Percentiles rank a stretch among this genome's conserved stretches.
Evolutionary conservation across 1,140 invertebrate species (phyloP).

Genomic region (Drosophila simulans): DNA sequence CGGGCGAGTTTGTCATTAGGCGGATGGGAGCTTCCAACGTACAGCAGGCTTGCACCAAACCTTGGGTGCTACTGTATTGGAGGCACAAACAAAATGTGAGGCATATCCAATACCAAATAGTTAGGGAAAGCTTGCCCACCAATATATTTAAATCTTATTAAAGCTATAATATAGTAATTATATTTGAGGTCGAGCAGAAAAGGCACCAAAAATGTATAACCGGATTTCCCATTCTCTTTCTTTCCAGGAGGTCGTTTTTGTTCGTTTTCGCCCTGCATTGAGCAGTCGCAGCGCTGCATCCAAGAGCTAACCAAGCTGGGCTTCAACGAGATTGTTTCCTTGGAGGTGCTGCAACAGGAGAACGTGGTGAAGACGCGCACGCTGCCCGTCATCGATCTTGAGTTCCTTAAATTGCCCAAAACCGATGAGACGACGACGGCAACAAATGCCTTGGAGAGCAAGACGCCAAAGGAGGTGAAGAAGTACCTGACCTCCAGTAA

Average conservation of each 20-base stretch:
- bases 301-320: constrained; percentile 88
- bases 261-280: constrained; percentile 99
- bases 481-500: constrained; percentile 89
- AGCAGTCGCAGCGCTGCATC: constrained; percentile 97
- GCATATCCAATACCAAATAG: constrained; percentile 4
- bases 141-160: too few species aligned
- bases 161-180: too few species aligned
- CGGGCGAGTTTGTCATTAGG: constrained; percentile 77
- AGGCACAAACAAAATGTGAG: background rate
- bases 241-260: constrained; percentile 94
- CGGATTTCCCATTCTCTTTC: constrained; percentile 1
- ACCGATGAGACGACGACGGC: constrained; percentile 14
- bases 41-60: constrained; percentile 15
- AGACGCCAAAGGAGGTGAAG: constrained; percentile 84
- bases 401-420: constrained; percentile 87
- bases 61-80: constrained; percentile 8
- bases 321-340: constrained; percentile 93
- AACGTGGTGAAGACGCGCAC: constrained; percentile 91
- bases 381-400: constrained; percentile 89
- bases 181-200: too few species aligned
- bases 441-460: constrained; percentile 46
- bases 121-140: background rate
- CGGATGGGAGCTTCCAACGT: constrained; percentile 48
- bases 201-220: background rate
- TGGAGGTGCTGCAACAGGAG: constrained; percentile 95